These are phyloP conservation scores for Pardalotus punctatus DNA, from an alignment of 2,113 vertebrate species.

Conservation along the genomic window DNA sequence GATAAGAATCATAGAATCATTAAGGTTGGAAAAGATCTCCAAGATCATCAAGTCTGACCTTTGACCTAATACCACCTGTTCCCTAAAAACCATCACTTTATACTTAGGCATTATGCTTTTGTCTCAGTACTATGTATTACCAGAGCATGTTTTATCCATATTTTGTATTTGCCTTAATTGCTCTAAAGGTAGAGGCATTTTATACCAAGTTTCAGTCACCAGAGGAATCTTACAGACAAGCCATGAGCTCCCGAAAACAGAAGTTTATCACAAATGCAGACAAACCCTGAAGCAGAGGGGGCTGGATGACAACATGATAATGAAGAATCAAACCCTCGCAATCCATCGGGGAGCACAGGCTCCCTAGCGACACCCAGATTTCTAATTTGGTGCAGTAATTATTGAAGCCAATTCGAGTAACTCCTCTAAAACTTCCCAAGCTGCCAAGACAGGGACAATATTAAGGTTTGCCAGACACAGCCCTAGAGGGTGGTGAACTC, in stretches of 20 bases:
- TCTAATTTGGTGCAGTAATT: conserved; percentile 19
- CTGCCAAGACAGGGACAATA: neutral
- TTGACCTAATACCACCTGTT: neutral
- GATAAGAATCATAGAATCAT: neutral
- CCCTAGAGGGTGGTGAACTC: neutral
- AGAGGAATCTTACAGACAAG: neutral
- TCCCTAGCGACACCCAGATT: neutral
- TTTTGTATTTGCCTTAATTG: neutral
- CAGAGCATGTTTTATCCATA: neutral
- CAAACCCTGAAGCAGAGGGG: neutral
- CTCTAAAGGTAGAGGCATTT: neutral
- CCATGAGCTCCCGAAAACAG: neutral
- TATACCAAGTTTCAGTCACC: neutral
- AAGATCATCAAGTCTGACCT: neutral
- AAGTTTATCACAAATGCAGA: neutral
- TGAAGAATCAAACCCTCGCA: neutral
- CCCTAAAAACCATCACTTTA: neutral
- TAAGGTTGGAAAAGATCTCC: neutral
- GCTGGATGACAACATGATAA: conserved; percentile 25
- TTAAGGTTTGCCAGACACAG: neutral
- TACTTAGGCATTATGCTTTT: neutral
- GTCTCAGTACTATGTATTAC: neutral
- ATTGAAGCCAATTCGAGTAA: neutral
- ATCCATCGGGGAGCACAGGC: neutral
- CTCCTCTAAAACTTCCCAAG: neutral